Evolutionary conservation across 2,113 vertebrate species (phyloP).

Genomic region (Pelecanoides urinatrix): DNA sequence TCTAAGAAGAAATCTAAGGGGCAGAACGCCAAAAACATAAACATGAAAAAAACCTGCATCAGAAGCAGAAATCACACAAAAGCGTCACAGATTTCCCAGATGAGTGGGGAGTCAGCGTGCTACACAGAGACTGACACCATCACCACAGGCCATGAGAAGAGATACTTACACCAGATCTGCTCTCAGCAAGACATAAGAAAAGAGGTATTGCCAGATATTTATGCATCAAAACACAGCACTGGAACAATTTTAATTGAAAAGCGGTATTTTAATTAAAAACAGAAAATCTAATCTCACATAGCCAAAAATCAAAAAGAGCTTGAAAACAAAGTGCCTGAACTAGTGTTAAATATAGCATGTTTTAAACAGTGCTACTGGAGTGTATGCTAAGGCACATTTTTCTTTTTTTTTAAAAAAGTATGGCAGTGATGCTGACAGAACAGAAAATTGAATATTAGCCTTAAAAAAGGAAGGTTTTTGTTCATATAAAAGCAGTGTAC

Average conservation of each 20-base stretch:
- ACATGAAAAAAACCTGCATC: neutral
- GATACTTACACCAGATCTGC: neutral
- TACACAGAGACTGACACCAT: neutral
- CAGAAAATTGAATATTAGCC: neutral
- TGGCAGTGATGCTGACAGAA: neutral
- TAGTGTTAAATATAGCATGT: neutral
- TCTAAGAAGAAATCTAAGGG: neutral
- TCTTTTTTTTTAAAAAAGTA: neutral
- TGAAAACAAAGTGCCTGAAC: neutral
- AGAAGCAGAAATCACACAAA: neutral
- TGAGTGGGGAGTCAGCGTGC: neutral
- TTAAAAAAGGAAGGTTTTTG: neutral
- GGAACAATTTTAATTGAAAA: neutral
- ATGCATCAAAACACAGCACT: neutral
- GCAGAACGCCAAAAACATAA: neutral
- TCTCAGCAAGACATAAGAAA: neutral
- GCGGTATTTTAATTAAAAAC: neutral
- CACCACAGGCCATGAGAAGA: neutral
- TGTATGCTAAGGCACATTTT: neutral
- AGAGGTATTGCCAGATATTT: neutral
- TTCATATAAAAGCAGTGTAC: neutral
- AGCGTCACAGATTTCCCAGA: neutral
- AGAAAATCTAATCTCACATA: neutral
- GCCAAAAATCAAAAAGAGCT: neutral
- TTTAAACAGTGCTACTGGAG: neutral